These are phyloP conservation scores for Toxotes chatareus DNA, from an alignment of 2,113 vertebrate genomes.

Conservation along the genomic window DNA sequence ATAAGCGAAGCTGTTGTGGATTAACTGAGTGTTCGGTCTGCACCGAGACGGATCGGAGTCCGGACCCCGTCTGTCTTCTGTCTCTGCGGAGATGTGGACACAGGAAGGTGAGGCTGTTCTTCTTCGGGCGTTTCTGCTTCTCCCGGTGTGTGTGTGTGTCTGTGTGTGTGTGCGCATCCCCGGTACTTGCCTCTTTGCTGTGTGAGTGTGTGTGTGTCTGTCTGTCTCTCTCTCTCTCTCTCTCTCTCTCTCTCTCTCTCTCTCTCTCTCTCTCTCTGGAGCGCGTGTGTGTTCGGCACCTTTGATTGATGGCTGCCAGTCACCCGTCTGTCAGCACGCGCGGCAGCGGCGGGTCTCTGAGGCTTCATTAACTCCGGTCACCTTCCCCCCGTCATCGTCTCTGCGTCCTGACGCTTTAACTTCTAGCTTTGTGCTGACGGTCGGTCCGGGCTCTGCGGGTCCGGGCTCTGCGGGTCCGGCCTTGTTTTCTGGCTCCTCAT, in stretches of 20 bases:
- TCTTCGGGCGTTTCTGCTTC: background rate
- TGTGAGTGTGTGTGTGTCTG: background rate
- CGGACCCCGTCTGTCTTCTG: background rate
- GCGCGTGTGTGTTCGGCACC: background rate
- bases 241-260: no score
- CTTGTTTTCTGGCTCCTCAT: no score
- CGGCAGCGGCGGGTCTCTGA: background rate
- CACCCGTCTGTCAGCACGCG: background rate
- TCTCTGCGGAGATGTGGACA: background rate
- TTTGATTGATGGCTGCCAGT: slow-evolving; percentile 52
- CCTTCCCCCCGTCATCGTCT: slow-evolving; percentile 8
- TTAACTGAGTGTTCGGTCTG: slow-evolving; percentile 17
- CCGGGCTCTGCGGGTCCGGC: no score
- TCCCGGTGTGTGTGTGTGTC: background rate
- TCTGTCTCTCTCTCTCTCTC: no score
- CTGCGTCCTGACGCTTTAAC: background rate
- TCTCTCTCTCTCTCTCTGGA: no score
- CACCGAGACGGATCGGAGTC: slow-evolving; percentile 8
- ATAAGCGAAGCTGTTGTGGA: slow-evolving; percentile 42
- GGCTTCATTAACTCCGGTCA: slow-evolving; percentile 37
- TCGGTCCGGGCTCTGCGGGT: background rate
- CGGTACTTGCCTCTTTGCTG: background rate
- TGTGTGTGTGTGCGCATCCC: background rate
- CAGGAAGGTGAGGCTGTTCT: slow-evolving; percentile 34
- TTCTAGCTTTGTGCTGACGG: background rate